Conservation (phyloP, 2,797 vertebrate species). For the Helicolenus hilgendorfi region DNA sequence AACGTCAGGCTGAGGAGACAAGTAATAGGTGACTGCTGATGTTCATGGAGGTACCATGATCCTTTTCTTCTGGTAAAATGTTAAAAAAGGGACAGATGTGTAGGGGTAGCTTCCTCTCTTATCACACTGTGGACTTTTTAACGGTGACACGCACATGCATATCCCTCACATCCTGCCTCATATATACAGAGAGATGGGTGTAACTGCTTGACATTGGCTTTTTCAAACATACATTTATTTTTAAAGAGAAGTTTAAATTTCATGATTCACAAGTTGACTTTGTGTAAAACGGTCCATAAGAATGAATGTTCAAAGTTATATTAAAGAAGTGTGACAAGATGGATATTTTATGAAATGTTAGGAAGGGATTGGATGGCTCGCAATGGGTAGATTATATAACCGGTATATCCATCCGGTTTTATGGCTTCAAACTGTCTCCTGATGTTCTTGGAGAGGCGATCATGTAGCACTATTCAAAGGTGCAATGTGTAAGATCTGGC, state of each 20-base stretch:
- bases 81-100: conserved; percentile 20
- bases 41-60: conserved; percentile 51
- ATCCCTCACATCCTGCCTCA: neutral
- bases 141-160: neutral
- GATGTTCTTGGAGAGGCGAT: neutral
- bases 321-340: neutral
- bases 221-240: neutral
- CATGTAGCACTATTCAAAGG: neutral
- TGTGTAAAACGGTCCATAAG: neutral
- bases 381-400: neutral
- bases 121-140: conserved; percentile 18
- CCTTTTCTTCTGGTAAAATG: conserved; percentile 34
- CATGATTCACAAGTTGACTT: neutral
- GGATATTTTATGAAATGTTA: neutral
- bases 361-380: neutral
- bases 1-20: conserved; percentile 68
- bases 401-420: neutral
- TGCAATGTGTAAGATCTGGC: neutral
- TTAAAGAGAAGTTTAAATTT: neutral
- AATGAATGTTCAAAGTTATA: neutral
- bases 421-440: neutral
- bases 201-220: neutral
- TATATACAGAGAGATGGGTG: neutral
- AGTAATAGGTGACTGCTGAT: conserved; percentile 64
- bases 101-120: conserved; percentile 1